Conservation (phyloP, 2,113 vertebrate genomes). For the Pimephales promelas region DNA sequence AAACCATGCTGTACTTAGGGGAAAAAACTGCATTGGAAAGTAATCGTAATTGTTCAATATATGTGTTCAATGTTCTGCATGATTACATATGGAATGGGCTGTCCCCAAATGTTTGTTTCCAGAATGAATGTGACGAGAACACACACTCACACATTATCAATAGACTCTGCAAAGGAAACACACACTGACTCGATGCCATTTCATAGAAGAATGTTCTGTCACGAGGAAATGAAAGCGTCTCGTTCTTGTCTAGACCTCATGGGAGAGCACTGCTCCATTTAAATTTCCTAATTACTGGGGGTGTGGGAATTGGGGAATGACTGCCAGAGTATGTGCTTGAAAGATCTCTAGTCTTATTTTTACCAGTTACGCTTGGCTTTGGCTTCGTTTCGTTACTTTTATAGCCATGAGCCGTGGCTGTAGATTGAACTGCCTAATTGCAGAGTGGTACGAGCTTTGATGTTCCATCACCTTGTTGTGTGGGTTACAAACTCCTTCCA, state of each 20-base stretch:
- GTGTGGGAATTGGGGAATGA: slow-evolving; percentile 21
- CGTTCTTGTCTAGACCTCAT: slow-evolving; percentile 10
- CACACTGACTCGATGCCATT: slow-evolving; percentile 67
- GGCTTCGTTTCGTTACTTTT: neutral
- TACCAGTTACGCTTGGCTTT: neutral
- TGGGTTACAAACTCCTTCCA: slow-evolving; percentile 19
- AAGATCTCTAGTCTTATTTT: neutral
- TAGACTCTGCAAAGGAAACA: slow-evolving; percentile 65
- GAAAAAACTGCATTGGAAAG: slow-evolving; percentile 66
- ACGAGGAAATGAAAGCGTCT: neutral
- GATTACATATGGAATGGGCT: slow-evolving; percentile 79
- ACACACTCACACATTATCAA: neutral
- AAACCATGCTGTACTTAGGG: slow-evolving; percentile 70
- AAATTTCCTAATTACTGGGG: slow-evolving; percentile 1
- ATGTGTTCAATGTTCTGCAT: slow-evolving; percentile 82
- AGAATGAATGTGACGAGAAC: slow-evolving; percentile 48
- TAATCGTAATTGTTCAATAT: slow-evolving; percentile 75
- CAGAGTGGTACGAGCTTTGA: slow-evolving; percentile 27
- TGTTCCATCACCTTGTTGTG: slow-evolving; percentile 32
- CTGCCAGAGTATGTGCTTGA: neutral
- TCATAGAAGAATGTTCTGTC: slow-evolving; percentile 14
- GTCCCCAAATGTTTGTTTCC: slow-evolving; percentile 69
- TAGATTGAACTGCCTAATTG: slow-evolving; percentile 28
- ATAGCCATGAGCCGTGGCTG: neutral
- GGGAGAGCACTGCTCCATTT: slow-evolving; percentile 8